Evolutionary conservation across 2,888 invertebrate genomes (phyloP), one percentile per base, ranked within the genome.

Genomic region (Nyleta sp.): DNA sequence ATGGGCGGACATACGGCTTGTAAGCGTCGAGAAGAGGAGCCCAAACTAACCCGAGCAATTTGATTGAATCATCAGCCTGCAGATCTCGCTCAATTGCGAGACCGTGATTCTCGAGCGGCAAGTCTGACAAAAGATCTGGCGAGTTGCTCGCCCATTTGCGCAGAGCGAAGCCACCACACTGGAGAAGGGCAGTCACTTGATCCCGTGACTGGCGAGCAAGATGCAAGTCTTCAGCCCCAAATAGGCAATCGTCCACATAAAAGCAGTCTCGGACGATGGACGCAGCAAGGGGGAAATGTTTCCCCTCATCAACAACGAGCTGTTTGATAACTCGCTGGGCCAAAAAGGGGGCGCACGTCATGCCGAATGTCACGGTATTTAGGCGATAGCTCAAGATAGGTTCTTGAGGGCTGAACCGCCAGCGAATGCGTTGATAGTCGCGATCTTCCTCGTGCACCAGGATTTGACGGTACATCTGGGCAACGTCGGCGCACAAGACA

Each of bases 211-310:
- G 15, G 2, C 17, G 17, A 10, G 46, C 46, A 10, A 46, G 11
- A 7, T 11, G 5, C 2, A 15, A 22, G 13, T 20, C 22, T 6
- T 46, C 46, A 4, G 46, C 46, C 18, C 46, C 46, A 7, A 46
- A 22, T 4, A 46, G 22, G 10, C 46, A 46, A 22, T 46, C 46
- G 46, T 46, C 46, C 11, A 46, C 46, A 11, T 46, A 46, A 13
- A 46, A 46, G 15, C 10, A 8, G 2, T 6, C 4, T 5, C 7
- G 15, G 5, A 42, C 18, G 7, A 42, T 15, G 10, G 46, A 46
- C 1, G 20, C 18, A n/a, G 46, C 46, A 24, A 46, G 22, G 6
- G 42, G 42, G 10, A 17, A 17, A 8, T 17, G 4, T 8, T 4
- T 15, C 4, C 42, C 42, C 2, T 42, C 15, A 7, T 17, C 42